Base-by-base conservation (phyloP, 1,140 invertebrate species). In the Galendromus occidentalis region DNA sequence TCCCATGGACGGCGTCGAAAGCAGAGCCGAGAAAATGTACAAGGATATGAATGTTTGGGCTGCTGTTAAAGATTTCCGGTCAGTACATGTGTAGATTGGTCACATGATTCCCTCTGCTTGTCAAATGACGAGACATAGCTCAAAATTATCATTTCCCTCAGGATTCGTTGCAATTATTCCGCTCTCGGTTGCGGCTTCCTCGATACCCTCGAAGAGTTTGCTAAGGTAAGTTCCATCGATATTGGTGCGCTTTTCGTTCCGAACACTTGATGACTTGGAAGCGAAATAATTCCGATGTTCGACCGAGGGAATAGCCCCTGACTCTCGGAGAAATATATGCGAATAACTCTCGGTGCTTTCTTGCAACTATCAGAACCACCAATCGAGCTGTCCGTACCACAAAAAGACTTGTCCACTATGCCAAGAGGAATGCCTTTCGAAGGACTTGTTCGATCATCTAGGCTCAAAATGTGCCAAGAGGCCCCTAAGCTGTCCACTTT, bases 341-440 rank as follows among this genome's bases (percentile, higher is more conserved):
- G 9, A 39, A 39, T 39, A 39, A 39, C 33, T 39, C 33, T 4
- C 33, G 33, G 33, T 9, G 33, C 4, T 59, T 22, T 59, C 51
- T 25, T 29, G 25, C 1, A 59, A 17, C 2, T 25, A 25, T 29
- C 22, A 59, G 51, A 59, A 59, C 33, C 51, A 59, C 22, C 51
- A 59, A 33, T 59, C 51, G 22, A 59, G 51, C 20, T 59, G 51
- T 22, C 51, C 51, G 51, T 59, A 59, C 33, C 51, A 59, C 22
- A 59, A 59, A 25, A 59, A 59, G 51, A 59, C 51, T 1, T 59
- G 51, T 59, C 51, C 51, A 25, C 51, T 59, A 25, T 59, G 51
- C 33, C 51, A 59, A 33, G 51, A 59, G 22, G 51, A 59, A 59
- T 59, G 51, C 51, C 51, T 59, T 18, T 59, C 51, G 51, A 59